Evolutionary conservation across 2,113 vertebrate genomes (phyloP), one percentile per base, ranked within the genome.

Genomic region (Thymallus thymallus): DNA sequence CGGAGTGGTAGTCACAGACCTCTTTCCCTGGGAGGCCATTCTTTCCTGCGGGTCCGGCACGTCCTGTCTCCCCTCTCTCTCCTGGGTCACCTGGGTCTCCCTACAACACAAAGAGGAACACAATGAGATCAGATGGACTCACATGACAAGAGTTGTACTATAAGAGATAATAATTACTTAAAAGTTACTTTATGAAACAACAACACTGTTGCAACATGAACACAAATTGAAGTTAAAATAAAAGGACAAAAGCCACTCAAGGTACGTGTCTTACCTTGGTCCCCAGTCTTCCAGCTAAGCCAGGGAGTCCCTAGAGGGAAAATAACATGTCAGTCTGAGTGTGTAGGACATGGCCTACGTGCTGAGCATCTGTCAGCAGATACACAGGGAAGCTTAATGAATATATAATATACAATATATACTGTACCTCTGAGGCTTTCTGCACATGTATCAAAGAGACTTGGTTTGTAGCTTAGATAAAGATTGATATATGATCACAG

Each of bases 61-160:
- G 94, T 0, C 97, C 98, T 58, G 93, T 93, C 72, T 97, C 95
- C 41, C 95, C 98, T 0, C 89, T 81, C 74, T 98, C 95, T 66
- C 96, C 98, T 0, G 92, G 77, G 58, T 93, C 93, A 55, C 96
- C 98, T 0, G 86, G 51, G 7, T 95, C 93, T 5, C 96, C 96
- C 94, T 96, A 30, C 48, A 71, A 68, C 70, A 69, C 29, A 12
- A 35, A 45, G 29, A 72, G 58, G 58, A 56, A 20, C 5, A 3
- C 24, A 51, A 48, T 1, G 35, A 13, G 35, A 23, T 55, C 10
- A 69, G 29, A 6, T 22, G n/a, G 56, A 66, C 26, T 64, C 62
- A 64, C n/a, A 64, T 22, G 24, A 64, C 24, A 23, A 16, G 4
- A 41, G 2, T 10, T 41, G 18, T 51, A 66, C 29, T 10, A 6